Conservation (phyloP, 2,888 invertebrate genomes). For the Ferrisia virgata region DNA sequence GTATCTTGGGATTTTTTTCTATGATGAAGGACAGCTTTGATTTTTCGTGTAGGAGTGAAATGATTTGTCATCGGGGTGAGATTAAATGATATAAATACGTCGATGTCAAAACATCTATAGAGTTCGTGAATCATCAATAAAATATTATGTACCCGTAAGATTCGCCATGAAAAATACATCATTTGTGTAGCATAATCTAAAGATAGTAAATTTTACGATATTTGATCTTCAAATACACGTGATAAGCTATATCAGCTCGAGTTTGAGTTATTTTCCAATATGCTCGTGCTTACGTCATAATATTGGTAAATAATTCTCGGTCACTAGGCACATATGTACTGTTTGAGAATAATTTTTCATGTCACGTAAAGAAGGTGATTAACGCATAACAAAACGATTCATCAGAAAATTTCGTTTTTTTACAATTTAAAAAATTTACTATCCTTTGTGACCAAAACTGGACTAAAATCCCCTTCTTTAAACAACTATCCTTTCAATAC, state of each 20-base stretch:
- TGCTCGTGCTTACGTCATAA: background rate
- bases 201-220: conserved; percentile 27
- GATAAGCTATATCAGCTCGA: background rate
- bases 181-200: background rate
- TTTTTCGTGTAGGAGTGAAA: too few relatives aligned
- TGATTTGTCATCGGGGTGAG: too few relatives aligned
- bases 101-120: background rate
- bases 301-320: background rate
- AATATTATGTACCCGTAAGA: background rate
- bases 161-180: background rate
- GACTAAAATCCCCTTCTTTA: too few relatives aligned
- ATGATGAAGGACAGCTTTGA: too few relatives aligned
- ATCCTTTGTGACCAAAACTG: too few relatives aligned
- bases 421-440: too few relatives aligned
- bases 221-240: background rate
- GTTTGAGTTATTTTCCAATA: background rate
- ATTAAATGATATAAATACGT: too few relatives aligned
- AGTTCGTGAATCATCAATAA: background rate
- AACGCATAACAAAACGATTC: background rate
- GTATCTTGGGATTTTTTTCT: too few relatives aligned
- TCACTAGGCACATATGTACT: background rate
- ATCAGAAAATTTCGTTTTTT: too few relatives aligned
- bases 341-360: background rate
- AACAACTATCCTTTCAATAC: too few relatives aligned
- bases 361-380: background rate